These are phyloP conservation scores for Pyrgilauda ruficollis DNA, from an alignment of 2,113 vertebrate genomes.

Conservation along the genomic window DNA sequence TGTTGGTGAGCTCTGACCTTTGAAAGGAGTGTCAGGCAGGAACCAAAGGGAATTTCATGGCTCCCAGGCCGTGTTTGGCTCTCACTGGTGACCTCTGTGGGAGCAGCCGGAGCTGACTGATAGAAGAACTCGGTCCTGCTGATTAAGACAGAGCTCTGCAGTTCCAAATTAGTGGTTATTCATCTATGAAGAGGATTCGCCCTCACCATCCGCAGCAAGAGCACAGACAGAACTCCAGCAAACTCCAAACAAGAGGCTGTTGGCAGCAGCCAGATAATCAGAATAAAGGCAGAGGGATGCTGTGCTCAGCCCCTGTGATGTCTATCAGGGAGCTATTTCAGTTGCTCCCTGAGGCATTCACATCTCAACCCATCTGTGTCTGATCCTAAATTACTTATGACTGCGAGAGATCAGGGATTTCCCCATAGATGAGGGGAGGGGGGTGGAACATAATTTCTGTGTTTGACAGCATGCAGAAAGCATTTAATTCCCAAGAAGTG, in stretches of 20 bases:
- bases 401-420: conserved; percentile 50
- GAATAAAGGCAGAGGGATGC: neutral
- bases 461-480: neutral
- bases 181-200: conserved; percentile 8
- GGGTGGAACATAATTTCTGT: neutral
- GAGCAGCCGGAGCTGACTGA: conserved; percentile 4
- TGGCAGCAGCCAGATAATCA: conserved; percentile 36
- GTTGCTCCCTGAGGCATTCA: conserved; percentile 46
- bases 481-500: neutral
- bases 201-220: neutral
- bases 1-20: neutral
- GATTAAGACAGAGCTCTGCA: conserved; percentile 13
- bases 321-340: conserved; percentile 61
- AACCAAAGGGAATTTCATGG: neutral
- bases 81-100: neutral
- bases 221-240: neutral
- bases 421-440: neutral
- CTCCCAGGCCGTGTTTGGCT: neutral
- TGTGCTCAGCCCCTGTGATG: conserved; percentile 43
- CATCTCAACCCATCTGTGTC: conserved; percentile 63
- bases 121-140: neutral
- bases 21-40: neutral
- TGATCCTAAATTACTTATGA: conserved; percentile 58
- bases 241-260: conserved; percentile 6
- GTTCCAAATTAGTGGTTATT: conserved; percentile 45